Percentiles rank a stretch among this genome's conserved stretches.
Evolutionary conservation across 1,140 invertebrate genomes (phyloP).

Genomic region (Nebria ingens): DNA sequence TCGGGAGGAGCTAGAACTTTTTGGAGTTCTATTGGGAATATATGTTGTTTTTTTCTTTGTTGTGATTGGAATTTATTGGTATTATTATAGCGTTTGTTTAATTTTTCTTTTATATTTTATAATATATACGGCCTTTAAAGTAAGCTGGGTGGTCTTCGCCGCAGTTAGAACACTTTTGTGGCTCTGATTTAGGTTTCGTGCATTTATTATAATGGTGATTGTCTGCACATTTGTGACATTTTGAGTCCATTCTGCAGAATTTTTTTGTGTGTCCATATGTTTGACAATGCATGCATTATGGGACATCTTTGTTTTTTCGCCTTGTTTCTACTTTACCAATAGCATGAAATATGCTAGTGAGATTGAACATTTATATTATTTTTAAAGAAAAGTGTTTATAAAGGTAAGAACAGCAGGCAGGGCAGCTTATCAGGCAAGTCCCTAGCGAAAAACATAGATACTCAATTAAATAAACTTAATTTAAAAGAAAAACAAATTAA

Average conservation of each 20-base stretch:
- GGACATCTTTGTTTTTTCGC: constrained; percentile 20
- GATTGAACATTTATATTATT: no score
- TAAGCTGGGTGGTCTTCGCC: constrained; percentile 17
- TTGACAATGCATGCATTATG: constrained; percentile 29
- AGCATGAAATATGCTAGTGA: constrained; percentile 12
- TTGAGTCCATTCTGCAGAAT: constrained; percentile 21
- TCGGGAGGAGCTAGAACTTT: no score
- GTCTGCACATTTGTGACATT: constrained; percentile 29
- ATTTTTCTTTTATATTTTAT: background rate
- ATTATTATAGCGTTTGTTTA: no score
- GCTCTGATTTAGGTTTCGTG: background rate
- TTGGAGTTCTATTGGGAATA: no score
- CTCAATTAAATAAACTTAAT: no score
- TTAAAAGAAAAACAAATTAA: no score
- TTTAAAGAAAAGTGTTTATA: no score
- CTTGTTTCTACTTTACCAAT: constrained; percentile 22
- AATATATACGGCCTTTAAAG: constrained; percentile 1
- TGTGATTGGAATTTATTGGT: background rate
- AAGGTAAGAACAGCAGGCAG: no score
- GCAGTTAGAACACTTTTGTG: constrained; percentile 7
- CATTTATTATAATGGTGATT: constrained; percentile 18
- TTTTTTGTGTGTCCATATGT: constrained; percentile 28
- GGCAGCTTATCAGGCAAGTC: no score
- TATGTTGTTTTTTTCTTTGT: background rate
- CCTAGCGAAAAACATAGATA: no score